Conservation (phyloP, 30 jellyfish, hydroid and myxozoan species). For the Hydractinia echinata region DNA sequence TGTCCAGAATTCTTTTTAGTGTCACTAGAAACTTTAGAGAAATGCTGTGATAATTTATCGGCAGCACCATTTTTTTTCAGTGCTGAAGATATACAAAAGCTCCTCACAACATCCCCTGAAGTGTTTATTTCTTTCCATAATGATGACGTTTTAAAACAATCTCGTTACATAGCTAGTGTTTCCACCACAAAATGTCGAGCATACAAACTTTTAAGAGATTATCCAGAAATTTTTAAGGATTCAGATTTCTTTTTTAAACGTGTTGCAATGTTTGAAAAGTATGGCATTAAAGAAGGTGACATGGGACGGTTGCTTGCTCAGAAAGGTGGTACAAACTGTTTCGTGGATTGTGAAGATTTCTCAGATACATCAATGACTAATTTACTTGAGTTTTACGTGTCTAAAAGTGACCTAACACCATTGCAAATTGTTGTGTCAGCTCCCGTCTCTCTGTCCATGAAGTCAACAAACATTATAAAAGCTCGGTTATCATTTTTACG, state of each 20-base stretch:
- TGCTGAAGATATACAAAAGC: conserved; percentile 33
- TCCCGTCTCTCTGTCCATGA: conserved; percentile 13
- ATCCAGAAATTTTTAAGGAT: conserved; percentile 18
- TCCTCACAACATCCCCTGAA: conserved; percentile 13
- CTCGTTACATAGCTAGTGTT: neutral
- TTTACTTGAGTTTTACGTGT: conserved; percentile 2
- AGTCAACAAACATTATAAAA: conserved; percentile 1
- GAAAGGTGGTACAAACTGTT: conserved; percentile 27
- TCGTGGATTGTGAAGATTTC: conserved; percentile 25
- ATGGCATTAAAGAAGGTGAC: conserved; percentile 14
- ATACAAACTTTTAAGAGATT: conserved; percentile 15
- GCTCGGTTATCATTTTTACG: conserved; percentile 16
- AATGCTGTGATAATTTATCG: neutral
- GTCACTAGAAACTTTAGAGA: conserved; percentile 15
- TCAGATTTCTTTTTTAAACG: conserved; percentile 1
- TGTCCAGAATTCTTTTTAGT: conserved; percentile 18
- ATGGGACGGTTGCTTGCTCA: conserved; percentile 20
- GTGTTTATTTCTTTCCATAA: neutral
- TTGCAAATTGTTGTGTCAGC: conserved; percentile 30
- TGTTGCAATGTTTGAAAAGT: conserved; percentile 9
- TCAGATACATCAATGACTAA: neutral
- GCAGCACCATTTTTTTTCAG: conserved; percentile 1
- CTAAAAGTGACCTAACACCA: conserved; percentile 21
- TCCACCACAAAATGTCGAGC: conserved; percentile 8
- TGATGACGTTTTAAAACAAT: neutral